Evolutionary conservation across 1,140 invertebrate species (phyloP).

Genomic region (Eriocheir sinensis): DNA sequence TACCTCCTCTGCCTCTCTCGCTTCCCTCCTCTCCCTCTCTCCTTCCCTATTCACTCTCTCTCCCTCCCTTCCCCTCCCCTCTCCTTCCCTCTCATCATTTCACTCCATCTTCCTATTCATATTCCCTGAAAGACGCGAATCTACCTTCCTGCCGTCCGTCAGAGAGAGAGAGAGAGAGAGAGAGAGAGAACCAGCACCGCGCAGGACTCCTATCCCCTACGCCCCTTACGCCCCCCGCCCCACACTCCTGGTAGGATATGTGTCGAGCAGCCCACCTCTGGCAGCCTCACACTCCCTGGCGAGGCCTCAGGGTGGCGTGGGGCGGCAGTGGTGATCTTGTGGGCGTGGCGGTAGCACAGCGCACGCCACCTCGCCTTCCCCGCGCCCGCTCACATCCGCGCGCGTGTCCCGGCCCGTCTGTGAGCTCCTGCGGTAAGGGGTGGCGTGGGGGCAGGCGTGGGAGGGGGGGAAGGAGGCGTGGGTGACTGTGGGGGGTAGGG

Average conservation of each 20-base stretch:
- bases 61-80: neutral
- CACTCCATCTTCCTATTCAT: too few species aligned
- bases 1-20: neutral
- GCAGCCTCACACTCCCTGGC: neutral
- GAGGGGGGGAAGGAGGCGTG: neutral
- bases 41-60: neutral
- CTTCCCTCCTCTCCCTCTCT: neutral
- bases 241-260: neutral
- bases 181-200: neutral
- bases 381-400: neutral
- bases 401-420: neutral
- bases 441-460: neutral
- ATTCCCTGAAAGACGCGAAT: neutral
- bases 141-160: too few species aligned
- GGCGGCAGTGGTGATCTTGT: constrained; percentile 19
- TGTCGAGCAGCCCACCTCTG: neutral
- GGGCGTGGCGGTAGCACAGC: neutral
- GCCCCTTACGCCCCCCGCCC: neutral
- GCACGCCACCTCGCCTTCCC: neutral
- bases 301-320: neutral
- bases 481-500: too few species aligned
- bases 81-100: neutral
- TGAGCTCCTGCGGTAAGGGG: neutral
- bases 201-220: neutral
- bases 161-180: neutral